phyloP scores from a whole-genome alignment of 2,797 vertebrate genomes.

The Eremophila alpestris region DNA sequence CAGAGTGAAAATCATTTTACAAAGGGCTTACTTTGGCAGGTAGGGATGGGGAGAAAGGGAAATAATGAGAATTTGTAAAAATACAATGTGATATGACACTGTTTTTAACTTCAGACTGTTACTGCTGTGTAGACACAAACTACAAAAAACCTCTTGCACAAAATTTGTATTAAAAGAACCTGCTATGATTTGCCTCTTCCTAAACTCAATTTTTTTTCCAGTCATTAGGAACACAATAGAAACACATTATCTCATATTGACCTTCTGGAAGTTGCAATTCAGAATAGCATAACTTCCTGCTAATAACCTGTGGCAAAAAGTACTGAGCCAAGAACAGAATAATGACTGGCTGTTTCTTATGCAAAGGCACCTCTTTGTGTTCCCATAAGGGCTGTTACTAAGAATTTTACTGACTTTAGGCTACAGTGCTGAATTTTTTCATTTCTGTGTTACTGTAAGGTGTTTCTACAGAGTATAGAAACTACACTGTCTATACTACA shows the following conservation, averaged over 20 bases:
- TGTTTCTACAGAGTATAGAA: neutral
- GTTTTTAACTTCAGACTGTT: neutral
- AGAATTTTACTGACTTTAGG: neutral
- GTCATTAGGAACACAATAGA: neutral
- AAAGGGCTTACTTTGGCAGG: neutral
- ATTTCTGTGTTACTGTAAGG: neutral
- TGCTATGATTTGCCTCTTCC: neutral
- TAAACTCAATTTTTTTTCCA: neutral
- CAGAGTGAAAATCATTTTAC: neutral
- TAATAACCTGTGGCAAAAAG: neutral
- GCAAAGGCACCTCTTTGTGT: neutral
- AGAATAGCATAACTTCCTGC: neutral
- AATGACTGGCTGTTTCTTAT: neutral
- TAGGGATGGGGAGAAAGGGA: neutral
- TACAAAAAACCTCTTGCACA: neutral
- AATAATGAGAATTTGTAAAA: neutral
- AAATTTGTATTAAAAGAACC: neutral
- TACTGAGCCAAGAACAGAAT: neutral
- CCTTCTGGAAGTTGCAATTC: neutral
- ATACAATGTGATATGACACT: neutral
- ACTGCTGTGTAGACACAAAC: neutral
- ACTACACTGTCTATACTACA: neutral
- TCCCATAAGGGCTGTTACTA: neutral
- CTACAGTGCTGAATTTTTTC: neutral
- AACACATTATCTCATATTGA: neutral